Conservation (phyloP, 1,140 invertebrate genomes). For the Nasonia giraulti region DNA sequence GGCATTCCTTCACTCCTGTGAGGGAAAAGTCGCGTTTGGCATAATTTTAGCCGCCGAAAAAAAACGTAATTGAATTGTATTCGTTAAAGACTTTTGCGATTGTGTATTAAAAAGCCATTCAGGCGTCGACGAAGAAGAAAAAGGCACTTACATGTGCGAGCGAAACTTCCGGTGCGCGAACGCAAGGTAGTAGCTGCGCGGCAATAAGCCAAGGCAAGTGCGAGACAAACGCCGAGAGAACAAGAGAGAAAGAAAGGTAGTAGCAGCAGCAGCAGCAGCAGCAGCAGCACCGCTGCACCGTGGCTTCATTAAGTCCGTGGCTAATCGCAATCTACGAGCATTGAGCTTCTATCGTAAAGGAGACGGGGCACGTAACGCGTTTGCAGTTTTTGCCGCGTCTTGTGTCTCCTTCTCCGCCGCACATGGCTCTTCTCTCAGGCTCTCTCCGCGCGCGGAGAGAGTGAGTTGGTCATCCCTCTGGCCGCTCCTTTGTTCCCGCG, state of each 20-base stretch:
- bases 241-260: not conserved
- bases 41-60: not conserved
- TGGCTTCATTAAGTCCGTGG: slow-evolving; percentile 72
- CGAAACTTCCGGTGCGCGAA: slow-evolving; percentile 37
- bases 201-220: not conserved
- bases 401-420: slow-evolving; percentile 40
- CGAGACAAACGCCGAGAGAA: slow-evolving; percentile 19
- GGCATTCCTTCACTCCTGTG: not conserved
- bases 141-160: slow-evolving; percentile 15
- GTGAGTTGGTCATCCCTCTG: slow-evolving; percentile 36
- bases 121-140: slow-evolving; percentile 5
- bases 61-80: not conserved
- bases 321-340: slow-evolving; percentile 73
- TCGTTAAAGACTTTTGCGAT: not conserved
- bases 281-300: slow-evolving; percentile 41
- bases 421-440: slow-evolving; percentile 39
- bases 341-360: slow-evolving; percentile 65
- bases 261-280: not conserved
- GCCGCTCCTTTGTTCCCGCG: slow-evolving; percentile 52
- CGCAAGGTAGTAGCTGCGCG: not conserved
- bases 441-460: not conserved
- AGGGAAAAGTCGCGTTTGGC: not conserved
- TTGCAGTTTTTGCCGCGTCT: slow-evolving; percentile 62
- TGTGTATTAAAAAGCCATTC: not conserved
- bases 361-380: slow-evolving; percentile 64